These are phyloP conservation scores for Noctua janthe DNA, from an alignment of 2,888 invertebrate genomes.

Conservation along the genomic window DNA sequence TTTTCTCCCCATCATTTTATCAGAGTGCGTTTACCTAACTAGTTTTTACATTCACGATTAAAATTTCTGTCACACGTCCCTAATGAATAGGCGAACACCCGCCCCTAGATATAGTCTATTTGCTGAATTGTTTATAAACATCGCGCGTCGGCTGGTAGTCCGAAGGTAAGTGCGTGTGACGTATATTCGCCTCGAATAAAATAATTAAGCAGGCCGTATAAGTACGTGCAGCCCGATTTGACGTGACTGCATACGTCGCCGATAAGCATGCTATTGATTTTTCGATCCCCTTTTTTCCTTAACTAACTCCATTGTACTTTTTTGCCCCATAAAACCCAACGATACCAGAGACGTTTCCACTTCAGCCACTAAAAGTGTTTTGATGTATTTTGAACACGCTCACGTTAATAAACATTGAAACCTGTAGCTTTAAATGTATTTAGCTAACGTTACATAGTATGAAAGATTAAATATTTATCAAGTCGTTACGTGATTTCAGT, in stretches of 20 bases:
- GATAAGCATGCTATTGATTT: conserved; percentile 80
- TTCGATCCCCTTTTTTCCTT: conserved; percentile 72
- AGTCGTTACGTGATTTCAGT: neutral
- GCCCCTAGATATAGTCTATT: conserved; percentile 21
- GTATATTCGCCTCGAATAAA: conserved; percentile 57
- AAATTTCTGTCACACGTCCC: conserved; percentile 18
- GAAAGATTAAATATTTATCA: neutral
- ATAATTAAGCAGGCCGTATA: conserved; percentile 68
- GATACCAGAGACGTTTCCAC: conserved; percentile 37
- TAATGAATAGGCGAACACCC: conserved; percentile 37
- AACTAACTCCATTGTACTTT: conserved; percentile 66
- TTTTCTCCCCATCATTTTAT: conserved; percentile 60
- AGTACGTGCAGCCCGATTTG: conserved; percentile 69
- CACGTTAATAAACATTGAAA: conserved; percentile 32
- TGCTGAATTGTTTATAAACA: conserved; percentile 51
- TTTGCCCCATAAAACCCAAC: conserved; percentile 58
- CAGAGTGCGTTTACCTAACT: conserved; percentile 24
- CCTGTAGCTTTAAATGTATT: conserved; percentile 22
- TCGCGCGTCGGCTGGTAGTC: conserved; percentile 11
- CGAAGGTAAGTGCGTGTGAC: conserved; percentile 24
- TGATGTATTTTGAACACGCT: conserved; percentile 47
- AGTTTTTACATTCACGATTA: conserved; percentile 40
- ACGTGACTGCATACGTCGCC: conserved; percentile 78
- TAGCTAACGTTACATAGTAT: neutral
- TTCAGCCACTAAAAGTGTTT: conserved; percentile 41